These are phyloP conservation scores for Macquaria ambigua DNA, from an alignment of 2,113 vertebrate species.

Conservation along the genomic window DNA sequence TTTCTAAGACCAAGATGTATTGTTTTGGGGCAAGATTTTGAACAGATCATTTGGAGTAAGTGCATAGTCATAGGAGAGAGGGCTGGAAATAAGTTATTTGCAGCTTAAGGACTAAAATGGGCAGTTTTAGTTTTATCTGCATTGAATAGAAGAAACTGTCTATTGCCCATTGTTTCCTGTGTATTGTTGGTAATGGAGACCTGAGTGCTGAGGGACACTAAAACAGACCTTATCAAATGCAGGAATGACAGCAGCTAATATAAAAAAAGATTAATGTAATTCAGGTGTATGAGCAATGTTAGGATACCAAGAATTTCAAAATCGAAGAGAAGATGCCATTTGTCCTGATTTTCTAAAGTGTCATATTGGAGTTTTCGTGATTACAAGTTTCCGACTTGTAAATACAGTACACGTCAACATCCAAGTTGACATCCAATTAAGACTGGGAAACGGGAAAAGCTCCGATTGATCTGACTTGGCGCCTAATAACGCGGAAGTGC, in stretches of 20 bases:
- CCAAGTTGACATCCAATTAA: not conserved
- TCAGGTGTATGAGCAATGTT: not conserved
- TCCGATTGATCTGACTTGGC: no score
- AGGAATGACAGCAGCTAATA: not conserved
- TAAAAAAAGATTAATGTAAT: not conserved
- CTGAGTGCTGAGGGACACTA: not conserved
- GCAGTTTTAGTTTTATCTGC: not conserved
- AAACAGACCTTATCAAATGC: not conserved
- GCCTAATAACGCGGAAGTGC: no score
- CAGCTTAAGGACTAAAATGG: not conserved
- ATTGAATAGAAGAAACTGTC: not conserved
- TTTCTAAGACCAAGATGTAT: not conserved
- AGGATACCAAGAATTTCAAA: not conserved
- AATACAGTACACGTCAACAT: not conserved
- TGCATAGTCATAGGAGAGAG: not conserved
- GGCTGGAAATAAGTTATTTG: not conserved
- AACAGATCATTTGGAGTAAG: not conserved
- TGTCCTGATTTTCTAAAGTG: not conserved
- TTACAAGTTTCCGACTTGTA: no score
- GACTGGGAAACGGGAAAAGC: not conserved
- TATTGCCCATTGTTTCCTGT: not conserved
- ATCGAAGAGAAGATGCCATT: not conserved
- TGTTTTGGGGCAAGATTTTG: not conserved
- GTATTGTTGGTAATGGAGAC: not conserved
- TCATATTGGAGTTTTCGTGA: no score